These are phyloP conservation scores for Lasioglossum villosulum DNA, from an alignment of 2,888 invertebrate species.

Conservation along the genomic window DNA sequence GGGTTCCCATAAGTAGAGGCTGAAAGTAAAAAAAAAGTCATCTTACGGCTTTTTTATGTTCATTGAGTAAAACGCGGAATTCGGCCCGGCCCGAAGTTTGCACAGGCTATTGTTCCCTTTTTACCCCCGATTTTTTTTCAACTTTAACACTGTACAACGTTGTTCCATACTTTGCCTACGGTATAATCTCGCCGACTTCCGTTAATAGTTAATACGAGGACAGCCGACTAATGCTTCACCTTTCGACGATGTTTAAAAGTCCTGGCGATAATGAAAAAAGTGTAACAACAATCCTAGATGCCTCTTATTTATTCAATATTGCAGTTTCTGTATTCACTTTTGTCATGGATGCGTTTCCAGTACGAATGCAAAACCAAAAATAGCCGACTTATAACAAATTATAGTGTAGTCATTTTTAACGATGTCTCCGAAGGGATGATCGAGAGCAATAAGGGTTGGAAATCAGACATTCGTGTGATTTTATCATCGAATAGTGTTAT, in stretches of 20 bases:
- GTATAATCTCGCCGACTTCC: neutral
- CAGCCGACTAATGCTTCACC: neutral
- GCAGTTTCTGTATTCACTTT: too few species aligned
- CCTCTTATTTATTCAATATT: too few species aligned
- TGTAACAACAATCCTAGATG: neutral
- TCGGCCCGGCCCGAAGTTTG: conserved; percentile 37
- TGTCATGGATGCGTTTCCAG: neutral
- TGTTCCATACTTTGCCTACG: neutral
- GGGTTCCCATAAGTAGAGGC: conserved; percentile 48
- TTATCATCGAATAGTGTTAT: neutral
- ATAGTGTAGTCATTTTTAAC: neutral
- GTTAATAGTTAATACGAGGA: neutral
- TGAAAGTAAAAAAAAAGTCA: conserved; percentile 48
- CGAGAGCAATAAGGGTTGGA: neutral
- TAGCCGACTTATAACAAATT: neutral
- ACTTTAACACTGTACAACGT: neutral
- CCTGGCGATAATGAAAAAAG: neutral
- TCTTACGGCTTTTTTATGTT: conserved; percentile 51
- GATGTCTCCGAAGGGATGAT: neutral
- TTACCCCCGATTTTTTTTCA: neutral
- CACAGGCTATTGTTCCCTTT: neutral
- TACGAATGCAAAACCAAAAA: neutral
- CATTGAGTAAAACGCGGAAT: conserved; percentile 45
- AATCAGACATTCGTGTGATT: neutral
- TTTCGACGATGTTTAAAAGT: neutral